A percentile compares a stretch with the other conserved stretches of the same genome.
These are phyloP conservation scores for Noctua janthe DNA, from an alignment of 2,888 invertebrate genomes.

Conservation along the genomic window DNA sequence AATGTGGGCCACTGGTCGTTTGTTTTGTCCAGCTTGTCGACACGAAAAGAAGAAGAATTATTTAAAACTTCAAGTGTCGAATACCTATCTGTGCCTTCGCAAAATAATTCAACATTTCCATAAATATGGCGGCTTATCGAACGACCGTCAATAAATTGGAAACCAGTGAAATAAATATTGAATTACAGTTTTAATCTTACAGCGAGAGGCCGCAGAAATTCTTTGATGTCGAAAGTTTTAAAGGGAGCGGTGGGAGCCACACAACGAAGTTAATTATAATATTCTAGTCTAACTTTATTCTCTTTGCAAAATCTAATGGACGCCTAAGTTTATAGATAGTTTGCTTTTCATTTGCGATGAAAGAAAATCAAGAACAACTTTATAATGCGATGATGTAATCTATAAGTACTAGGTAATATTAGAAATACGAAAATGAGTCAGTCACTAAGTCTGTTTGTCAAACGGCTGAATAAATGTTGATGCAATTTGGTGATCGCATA, in stretches of 20 bases:
- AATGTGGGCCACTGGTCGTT: no score
- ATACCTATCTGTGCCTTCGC: not conserved
- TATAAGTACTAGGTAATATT: not conserved
- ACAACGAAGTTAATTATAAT: conserved; percentile 42
- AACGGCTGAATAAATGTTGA: not conserved
- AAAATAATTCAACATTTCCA: conserved; percentile 20
- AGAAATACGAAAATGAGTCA: not conserved
- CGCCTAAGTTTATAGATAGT: conserved; percentile 20
- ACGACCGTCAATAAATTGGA: conserved; percentile 38
- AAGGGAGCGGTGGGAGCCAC: conserved; percentile 17
- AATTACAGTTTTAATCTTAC: conserved; percentile 53
- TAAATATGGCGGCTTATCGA: conserved; percentile 46
- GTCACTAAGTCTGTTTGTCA: not conserved
- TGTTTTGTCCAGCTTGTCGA: no score
- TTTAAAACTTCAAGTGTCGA: not conserved
- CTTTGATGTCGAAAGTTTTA: conserved; percentile 37
- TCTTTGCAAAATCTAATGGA: conserved; percentile 45
- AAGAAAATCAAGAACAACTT: conserved; percentile 4
- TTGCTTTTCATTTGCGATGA: conserved; percentile 39
- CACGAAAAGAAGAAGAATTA: not conserved
- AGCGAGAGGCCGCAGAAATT: conserved; percentile 43
- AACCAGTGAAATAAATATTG: conserved; percentile 53
- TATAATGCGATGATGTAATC: not conserved
- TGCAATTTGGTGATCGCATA: no score
- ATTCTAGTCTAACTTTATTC: conserved; percentile 46